phyloP scores from a whole-genome alignment of 2,113 vertebrate genomes.

The Corythornis cristatus region DNA sequence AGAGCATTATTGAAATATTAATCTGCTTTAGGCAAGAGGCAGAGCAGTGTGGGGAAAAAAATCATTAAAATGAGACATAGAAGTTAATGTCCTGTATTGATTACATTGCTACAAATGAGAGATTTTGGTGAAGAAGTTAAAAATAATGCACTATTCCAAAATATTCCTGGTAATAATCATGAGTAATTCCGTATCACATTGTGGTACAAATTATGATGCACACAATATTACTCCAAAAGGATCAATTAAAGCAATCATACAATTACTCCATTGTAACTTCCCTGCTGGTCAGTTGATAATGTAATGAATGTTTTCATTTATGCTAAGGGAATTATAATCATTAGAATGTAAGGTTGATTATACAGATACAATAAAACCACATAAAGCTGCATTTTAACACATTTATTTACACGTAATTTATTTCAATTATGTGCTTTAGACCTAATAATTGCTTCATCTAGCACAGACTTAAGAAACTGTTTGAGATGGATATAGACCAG shows the following conservation, averaged over 20 bases:
- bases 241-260: conserved; percentile 2
- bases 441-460: neutral
- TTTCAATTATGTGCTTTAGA: neutral
- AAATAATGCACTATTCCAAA: neutral
- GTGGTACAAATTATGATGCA: neutral
- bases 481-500: neutral
- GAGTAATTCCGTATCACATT: neutral
- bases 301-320: conserved; percentile 15
- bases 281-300: neutral
- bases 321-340: neutral
- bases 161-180: neutral
- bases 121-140: neutral
- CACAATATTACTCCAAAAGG: neutral
- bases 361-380: neutral
- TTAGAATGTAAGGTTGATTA: neutral
- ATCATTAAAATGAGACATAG: neutral
- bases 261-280: neutral
- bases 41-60: neutral
- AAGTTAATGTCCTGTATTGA: neutral
- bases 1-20: neutral
- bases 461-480: neutral
- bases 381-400: neutral
- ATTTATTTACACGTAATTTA: neutral
- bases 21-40: neutral
- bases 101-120: neutral